These are phyloP conservation scores for Aplocera efformata DNA, from an alignment of 2,888 invertebrate genomes.

Conservation along the genomic window DNA sequence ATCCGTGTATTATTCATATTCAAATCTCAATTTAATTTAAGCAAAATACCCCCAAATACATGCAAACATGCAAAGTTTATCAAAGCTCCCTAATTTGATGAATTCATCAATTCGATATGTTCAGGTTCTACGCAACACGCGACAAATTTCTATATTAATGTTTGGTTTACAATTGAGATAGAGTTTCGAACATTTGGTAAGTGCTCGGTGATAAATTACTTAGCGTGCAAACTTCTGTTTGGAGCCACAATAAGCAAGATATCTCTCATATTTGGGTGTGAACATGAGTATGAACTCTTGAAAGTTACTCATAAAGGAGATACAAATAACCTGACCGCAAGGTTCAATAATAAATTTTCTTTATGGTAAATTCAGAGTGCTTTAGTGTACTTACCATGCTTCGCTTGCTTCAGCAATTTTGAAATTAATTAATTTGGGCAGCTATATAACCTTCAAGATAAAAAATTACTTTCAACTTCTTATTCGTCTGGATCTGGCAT, in stretches of 20 bases:
- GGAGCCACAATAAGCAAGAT: conserved; percentile 1
- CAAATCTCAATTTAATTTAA: too few species aligned
- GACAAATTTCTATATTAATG: conserved; percentile 15
- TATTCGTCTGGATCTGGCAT: too few species aligned
- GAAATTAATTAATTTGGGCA: too few species aligned
- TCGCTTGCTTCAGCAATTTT: too few species aligned
- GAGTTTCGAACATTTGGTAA: conserved; percentile 13
- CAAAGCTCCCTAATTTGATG: conserved; percentile 3
- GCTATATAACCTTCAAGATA: too few species aligned
- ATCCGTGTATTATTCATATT: too few species aligned
- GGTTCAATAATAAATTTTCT: too few species aligned
- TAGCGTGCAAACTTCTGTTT: conserved; percentile 12
- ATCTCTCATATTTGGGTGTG: not conserved
- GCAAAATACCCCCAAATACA: not conserved
- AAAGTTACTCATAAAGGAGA: too few species aligned
- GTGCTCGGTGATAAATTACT: conserved; percentile 15
- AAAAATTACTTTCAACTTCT: too few species aligned
- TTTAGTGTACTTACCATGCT: too few species aligned
- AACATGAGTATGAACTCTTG: not conserved
- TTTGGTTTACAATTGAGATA: conserved; percentile 18
- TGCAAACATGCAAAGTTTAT: conserved; percentile 2
- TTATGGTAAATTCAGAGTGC: too few species aligned
- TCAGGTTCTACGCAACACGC: conserved; percentile 8
- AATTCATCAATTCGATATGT: conserved; percentile 12
- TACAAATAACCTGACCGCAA: too few species aligned